Evolutionary conservation across 1,140 invertebrate genomes (phyloP).

Genomic region (Stenopsyche tienmushanensis): DNA sequence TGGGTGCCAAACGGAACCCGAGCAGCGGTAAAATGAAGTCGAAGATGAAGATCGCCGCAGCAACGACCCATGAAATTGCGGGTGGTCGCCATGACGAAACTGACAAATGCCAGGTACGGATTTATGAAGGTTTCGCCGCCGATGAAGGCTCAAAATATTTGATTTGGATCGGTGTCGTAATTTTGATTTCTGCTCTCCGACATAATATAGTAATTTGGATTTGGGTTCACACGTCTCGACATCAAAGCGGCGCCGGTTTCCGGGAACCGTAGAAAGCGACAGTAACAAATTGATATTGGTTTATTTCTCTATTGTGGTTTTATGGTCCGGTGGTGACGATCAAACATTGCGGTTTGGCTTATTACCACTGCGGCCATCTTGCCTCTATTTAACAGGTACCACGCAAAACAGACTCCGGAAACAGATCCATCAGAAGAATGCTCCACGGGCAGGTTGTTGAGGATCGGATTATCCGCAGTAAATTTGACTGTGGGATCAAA

Average conservation of each 20-base stretch:
- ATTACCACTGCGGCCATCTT: not conserved
- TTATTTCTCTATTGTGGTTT: conserved; percentile 1
- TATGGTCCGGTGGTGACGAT: not conserved
- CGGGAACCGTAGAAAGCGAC: not conserved
- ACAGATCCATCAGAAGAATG: no score
- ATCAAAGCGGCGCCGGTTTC: no score
- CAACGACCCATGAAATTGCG: not conserved
- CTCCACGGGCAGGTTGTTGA: no score
- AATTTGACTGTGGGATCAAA: no score
- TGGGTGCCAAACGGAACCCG: no score
- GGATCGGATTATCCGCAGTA: no score
- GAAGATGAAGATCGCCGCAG: not conserved
- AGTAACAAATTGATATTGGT: conserved; percentile 19
- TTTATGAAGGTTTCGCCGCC: no score
- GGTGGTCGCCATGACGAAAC: not conserved
- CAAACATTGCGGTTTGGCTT: conserved; percentile 13
- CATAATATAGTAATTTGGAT: no score
- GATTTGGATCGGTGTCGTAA: not conserved
- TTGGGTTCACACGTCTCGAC: not conserved
- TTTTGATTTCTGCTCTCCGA: not conserved
- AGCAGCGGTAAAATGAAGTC: no score
- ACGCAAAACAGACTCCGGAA: not conserved
- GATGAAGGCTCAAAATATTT: no score
- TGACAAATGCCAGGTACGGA: no score
- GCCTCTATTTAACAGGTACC: no score